A percentile compares a stretch with the other conserved stretches of the same genome.
phyloP scores from a whole-genome alignment of 2,113 vertebrate species.

The Saguinus imperator region DNA sequence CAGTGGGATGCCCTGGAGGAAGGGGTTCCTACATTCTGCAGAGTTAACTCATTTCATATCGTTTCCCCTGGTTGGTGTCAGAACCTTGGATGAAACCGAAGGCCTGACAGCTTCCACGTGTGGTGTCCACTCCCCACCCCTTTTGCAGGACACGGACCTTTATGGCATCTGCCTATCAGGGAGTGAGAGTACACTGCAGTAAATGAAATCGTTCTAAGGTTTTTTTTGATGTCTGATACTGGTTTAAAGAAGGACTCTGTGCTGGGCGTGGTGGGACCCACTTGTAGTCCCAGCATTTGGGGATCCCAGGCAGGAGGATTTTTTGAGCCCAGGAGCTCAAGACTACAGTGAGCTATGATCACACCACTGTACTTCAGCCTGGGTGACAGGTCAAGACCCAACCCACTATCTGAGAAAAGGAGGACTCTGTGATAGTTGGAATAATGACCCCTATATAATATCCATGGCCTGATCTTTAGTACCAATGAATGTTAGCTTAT shows the following conservation, averaged over 20 bases:
- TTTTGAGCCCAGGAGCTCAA: too few relatives aligned
- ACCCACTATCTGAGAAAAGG: too few relatives aligned
- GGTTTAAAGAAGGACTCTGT: constrained; percentile 44
- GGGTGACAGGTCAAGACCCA: too few relatives aligned
- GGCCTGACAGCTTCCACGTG: not conserved
- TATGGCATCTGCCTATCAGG: not conserved
- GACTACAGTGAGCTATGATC: too few relatives aligned
- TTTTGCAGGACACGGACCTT: not conserved
- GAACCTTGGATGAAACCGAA: accelerated
- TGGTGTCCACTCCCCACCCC: too few relatives aligned
- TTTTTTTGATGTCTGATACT: not conserved
- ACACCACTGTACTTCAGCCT: too few relatives aligned
- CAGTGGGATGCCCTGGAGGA: not conserved
- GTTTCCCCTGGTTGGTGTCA: not conserved
- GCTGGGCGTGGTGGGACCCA: too few relatives aligned
- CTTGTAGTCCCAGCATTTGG: too few relatives aligned
- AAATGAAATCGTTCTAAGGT: not conserved
- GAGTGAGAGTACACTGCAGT: not conserved
- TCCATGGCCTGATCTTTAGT: too few relatives aligned
- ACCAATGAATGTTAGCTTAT: too few relatives aligned
- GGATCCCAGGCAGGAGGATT: too few relatives aligned
- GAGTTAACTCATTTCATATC: not conserved
- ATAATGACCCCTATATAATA: too few relatives aligned
- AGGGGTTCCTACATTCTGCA: not conserved
- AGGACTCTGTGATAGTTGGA: not conserved